Percentiles rank a stretch among this genome's conserved stretches.
These are phyloP conservation scores for Magallana nippona DNA, from an alignment of 2,888 invertebrate genomes.

Conservation along the genomic window DNA sequence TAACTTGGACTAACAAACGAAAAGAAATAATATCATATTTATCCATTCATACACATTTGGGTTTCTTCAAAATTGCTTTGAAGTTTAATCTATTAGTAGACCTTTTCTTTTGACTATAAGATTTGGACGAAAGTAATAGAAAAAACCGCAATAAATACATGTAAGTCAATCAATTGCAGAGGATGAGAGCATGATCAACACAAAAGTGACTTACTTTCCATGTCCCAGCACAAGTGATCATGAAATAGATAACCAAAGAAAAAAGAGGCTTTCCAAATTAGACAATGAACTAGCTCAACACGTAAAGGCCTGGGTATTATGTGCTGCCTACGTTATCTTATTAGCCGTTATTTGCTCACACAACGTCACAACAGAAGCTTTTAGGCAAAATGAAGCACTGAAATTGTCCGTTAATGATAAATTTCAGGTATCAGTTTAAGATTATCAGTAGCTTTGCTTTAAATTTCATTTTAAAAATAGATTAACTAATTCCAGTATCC, in stretches of 20 bases:
- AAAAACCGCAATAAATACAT: background rate
- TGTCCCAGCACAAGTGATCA: background rate
- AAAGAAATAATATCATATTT: too few relatives aligned
- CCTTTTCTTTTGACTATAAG: too few relatives aligned
- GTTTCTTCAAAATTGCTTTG: too few relatives aligned
- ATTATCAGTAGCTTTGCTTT: background rate
- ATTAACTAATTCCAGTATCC: background rate
- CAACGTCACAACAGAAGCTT: conserved; percentile 37
- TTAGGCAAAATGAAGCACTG: conserved; percentile 41
- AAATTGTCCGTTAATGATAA: background rate
- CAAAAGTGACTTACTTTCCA: background rate
- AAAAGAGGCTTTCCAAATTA: background rate
- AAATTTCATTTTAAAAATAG: background rate
- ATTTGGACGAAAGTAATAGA: too few relatives aligned
- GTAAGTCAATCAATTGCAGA: background rate
- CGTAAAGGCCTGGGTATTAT: background rate
- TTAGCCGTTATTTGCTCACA: conserved; percentile 43
- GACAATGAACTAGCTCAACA: background rate
- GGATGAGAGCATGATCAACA: background rate
- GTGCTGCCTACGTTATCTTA: background rate
- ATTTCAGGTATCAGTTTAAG: conserved; percentile 18
- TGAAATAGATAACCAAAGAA: background rate
- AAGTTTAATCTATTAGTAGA: too few relatives aligned
- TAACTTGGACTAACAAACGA: too few relatives aligned
- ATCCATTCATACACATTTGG: too few relatives aligned